Evolutionary conservation across 2,888 invertebrate genomes (phyloP), one percentile per base, ranked within the genome.

Genomic region (Altica lythri): DNA sequence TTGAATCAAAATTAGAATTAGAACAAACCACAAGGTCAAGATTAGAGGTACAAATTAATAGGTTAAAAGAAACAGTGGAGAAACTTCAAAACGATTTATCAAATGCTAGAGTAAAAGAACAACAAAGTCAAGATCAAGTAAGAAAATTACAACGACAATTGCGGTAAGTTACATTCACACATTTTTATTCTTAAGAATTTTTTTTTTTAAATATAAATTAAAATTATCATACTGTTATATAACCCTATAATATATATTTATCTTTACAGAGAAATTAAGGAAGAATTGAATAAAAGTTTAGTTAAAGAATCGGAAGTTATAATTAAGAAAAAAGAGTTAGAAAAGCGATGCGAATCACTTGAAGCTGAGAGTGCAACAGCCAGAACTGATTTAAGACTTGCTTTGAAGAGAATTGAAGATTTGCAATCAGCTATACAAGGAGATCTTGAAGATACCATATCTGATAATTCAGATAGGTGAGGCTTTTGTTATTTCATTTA

Each of bases 361-460:
- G 85, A 89, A 67, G 80, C 88, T 25, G 87, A 91, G 75, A 81
- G 84, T 46, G 77, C 88, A 64, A 81, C 87, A 60, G 83, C 92
- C 34, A 77, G 86, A 70, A 84, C 88, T 74, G 95, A 96, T 77
- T 83, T 96, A 35, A 83, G 93, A 46, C 79, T 95, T 48, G 95
- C 96, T 2, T 82, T 94, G 53, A 86, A 95, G 60, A 82, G 96
- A 56, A 95, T 95, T 64, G 87, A 93, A 38, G 95, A 95, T 71
- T 79, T 97, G 60, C 95, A 95, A 73, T 88, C 91, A 69, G 95
- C 95, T 57, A 90, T 96, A 74, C 92, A 94, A 63, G 94, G 90
- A 0, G 92, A 91, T 68, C 81, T 90, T 51, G 82, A 82, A 55
- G 78, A 82, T 60, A 86, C 86, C 66, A 86, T 84, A 61, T 84